These are phyloP conservation scores for Antidorcas marsupialis DNA, from an alignment of 2,113 vertebrate genomes.

Conservation along the genomic window DNA sequence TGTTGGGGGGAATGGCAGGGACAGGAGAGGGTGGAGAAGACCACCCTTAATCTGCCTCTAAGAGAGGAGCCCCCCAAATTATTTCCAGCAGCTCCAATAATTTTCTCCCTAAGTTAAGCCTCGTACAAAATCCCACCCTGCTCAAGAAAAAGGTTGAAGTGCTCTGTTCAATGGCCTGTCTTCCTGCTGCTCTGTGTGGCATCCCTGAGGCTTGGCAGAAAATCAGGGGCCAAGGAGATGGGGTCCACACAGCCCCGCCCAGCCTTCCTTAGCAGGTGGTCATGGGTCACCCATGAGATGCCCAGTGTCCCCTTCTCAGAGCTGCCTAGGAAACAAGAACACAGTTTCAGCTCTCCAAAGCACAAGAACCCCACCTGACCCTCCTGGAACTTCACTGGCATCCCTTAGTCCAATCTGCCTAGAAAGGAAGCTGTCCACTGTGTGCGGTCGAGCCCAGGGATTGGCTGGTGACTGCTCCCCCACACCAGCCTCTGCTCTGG, in stretches of 20 bases:
- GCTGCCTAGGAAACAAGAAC: background rate
- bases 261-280: background rate
- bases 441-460: fast-evolving
- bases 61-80: background rate
- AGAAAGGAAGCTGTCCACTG: fast-evolving
- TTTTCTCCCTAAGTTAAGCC: background rate
- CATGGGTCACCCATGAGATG: fast-evolving
- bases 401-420: background rate
- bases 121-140: background rate
- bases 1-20: background rate
- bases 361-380: background rate
- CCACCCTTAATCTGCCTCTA: background rate
- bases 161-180: background rate
- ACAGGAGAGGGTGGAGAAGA: background rate
- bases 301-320: background rate
- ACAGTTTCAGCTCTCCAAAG: background rate
- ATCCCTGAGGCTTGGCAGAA: background rate
- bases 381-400: background rate
- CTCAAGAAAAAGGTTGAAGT: background rate
- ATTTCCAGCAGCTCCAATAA: background rate
- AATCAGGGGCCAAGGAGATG: fast-evolving
- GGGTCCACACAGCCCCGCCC: background rate
- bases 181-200: background rate
- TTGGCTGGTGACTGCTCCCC: fast-evolving
- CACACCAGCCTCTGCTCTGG: background rate